Percentiles rank a stretch among this genome's conserved stretches.
Conservation (phyloP, 2,113 vertebrate genomes). For the Lipophrys pholis region DNA sequence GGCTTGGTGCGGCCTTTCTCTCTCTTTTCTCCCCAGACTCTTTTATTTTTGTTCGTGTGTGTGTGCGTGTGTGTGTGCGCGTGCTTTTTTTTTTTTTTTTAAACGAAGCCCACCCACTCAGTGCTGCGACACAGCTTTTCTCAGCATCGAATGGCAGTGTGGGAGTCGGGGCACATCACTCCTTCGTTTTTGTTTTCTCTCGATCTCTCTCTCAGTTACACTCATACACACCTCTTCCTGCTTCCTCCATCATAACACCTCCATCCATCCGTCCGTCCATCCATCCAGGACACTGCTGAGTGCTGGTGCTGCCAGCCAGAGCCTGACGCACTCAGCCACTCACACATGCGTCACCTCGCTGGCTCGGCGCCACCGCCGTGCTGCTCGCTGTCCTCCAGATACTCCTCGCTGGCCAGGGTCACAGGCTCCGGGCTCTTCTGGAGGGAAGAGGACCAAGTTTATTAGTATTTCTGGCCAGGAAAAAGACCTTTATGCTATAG, state of each 20-base stretch:
- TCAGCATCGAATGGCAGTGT: constrained; percentile 66
- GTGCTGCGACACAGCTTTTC: constrained; percentile 74
- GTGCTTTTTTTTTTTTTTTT: constrained; percentile 55
- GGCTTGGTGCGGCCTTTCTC: constrained; percentile 41
- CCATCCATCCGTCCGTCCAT: constrained; percentile 68
- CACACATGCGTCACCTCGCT: constrained; percentile 73
- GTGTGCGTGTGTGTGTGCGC: no score
- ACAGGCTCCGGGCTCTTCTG: constrained; percentile 39
- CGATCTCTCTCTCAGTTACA: constrained; percentile 17
- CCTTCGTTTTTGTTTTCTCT: constrained; percentile 3
- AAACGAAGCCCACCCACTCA: constrained; percentile 73
- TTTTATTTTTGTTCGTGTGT: not conserved
- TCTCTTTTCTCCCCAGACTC: constrained; percentile 35
- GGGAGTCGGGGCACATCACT: constrained; percentile 66
- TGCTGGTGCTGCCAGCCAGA: constrained; percentile 67
- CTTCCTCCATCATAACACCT: constrained; percentile 77
- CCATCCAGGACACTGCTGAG: constrained; percentile 78
- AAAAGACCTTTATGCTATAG: constrained; percentile 17
- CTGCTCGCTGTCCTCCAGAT: constrained; percentile 66
- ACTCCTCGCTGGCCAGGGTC: constrained; percentile 47
- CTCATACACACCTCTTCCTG: constrained; percentile 33
- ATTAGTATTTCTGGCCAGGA: constrained; percentile 28
- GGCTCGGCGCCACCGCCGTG: constrained; percentile 49
- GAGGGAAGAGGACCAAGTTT: constrained; percentile 7
- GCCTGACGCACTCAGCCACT: constrained; percentile 75